These are phyloP conservation scores for rabbit (Oryctolagus cuniculus) DNA, from an alignment of 2,113 vertebrate genomes.

Conservation along the genomic window mOryCun1.1 NC_091440.1:91310001-91310500, in stretches of 20 bases:
- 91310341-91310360: not conserved
- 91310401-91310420: not conserved
- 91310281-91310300: not conserved
- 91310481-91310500: not conserved
- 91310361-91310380: not conserved
- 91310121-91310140: too few relatives aligned
- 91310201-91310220: too few relatives aligned
- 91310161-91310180: too few relatives aligned
- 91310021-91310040: too few relatives aligned
- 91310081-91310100: not conserved
- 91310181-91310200: too few relatives aligned
- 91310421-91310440: not conserved
- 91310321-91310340: not conserved
- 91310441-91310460: not conserved
- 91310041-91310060: too few relatives aligned
- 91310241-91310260: not conserved
- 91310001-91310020: not conserved
- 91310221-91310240: not conserved
- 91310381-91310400: not conserved
- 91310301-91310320: not conserved
- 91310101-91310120: not conserved
- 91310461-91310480: not conserved
- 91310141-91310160: too few relatives aligned
- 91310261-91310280: not conserved
- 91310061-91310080: not conserved